These are phyloP conservation scores for Sitta europaea DNA, from an alignment of 2,113 vertebrate species.

Conservation along the genomic window DNA sequence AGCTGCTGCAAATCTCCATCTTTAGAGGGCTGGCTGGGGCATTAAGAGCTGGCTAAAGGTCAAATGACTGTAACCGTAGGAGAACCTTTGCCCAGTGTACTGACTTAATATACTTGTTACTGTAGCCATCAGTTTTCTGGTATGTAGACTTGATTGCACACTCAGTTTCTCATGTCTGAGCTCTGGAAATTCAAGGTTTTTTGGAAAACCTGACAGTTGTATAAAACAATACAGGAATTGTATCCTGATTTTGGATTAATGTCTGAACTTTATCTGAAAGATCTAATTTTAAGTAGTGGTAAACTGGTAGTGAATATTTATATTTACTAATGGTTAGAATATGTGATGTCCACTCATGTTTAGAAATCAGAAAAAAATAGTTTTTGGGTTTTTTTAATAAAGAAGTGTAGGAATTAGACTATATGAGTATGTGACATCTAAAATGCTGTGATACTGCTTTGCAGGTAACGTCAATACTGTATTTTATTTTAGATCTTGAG, in stretches of 20 bases:
- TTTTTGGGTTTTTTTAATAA: neutral
- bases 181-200: neutral
- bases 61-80: conserved; percentile 49
- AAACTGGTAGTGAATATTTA: neutral
- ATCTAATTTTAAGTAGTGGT: neutral
- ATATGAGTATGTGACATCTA: neutral
- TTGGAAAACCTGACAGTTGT: neutral
- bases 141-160: conserved; percentile 14
- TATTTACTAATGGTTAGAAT: neutral
- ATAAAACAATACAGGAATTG: neutral
- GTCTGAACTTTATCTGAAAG: neutral
- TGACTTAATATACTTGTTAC: conserved; percentile 58
- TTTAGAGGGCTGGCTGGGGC: conserved; percentile 58
- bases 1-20: conserved; percentile 63
- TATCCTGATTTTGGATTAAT: neutral
- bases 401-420: neutral
- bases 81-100: conserved; percentile 59
- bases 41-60: conserved; percentile 66
- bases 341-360: neutral
- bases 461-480: accelerated
- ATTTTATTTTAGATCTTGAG: neutral
- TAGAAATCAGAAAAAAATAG: neutral
- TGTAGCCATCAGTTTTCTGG: conserved; percentile 40
- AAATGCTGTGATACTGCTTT: neutral
- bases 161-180: neutral